Percentiles rank a stretch among this genome's conserved stretches.
Evolutionary conservation across 53 echinoderm and acorn worm genomes (phyloP).

Genomic region (Astropecten irregularis): DNA sequence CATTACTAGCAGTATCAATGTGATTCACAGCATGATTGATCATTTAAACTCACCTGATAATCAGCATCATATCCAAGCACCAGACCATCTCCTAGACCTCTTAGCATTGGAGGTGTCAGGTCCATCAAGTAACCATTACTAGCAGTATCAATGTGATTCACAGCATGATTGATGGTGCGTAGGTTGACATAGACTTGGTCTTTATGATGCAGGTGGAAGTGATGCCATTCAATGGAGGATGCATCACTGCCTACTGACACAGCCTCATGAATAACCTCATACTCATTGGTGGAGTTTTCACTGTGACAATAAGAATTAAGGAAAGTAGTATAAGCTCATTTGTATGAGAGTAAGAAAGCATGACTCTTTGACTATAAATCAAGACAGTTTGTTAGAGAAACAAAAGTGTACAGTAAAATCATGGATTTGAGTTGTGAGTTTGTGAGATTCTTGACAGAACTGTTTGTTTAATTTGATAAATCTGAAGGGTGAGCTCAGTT

Average conservation of each 20-base stretch:
- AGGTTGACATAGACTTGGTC: slow-evolving; percentile 58
- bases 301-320: neutral
- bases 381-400: too few relatives aligned
- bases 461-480: too few relatives aligned
- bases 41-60: slow-evolving; percentile 61
- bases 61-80: slow-evolving; percentile 50
- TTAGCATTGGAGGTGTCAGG: slow-evolving; percentile 57
- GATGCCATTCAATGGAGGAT: slow-evolving; percentile 66
- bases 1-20: too few relatives aligned
- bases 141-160: neutral
- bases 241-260: slow-evolving; percentile 31
- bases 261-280: slow-evolving; percentile 50
- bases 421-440: too few relatives aligned
- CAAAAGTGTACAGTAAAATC: too few relatives aligned
- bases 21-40: too few relatives aligned
- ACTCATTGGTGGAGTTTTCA: slow-evolving; percentile 36
- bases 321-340: too few relatives aligned
- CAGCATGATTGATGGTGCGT: slow-evolving; percentile 48
- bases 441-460: too few relatives aligned
- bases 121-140: slow-evolving; percentile 58
- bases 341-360: too few relatives aligned
- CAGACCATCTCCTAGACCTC: slow-evolving; percentile 56
- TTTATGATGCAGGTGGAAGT: slow-evolving; percentile 66
- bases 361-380: too few relatives aligned
- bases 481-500: too few relatives aligned